Evolutionary conservation across 2,888 invertebrate genomes (phyloP), one percentile per base, ranked within the genome.

Genomic region (Xanthostigma xanthostigma): DNA sequence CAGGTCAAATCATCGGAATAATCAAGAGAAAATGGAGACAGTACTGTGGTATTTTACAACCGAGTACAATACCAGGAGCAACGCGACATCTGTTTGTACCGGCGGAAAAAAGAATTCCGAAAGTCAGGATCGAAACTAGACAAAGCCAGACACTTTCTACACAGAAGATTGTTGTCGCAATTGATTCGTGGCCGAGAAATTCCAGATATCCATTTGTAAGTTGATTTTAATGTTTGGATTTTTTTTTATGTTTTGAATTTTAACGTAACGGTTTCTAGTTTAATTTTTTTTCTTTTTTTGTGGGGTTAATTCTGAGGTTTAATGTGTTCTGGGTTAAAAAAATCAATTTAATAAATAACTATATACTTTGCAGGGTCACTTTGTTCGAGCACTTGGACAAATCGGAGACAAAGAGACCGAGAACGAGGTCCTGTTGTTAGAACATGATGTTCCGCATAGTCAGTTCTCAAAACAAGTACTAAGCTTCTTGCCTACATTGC

Each of bases 391-490:
- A 0, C 72, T 98, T 8, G 98, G 98, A 12, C 79, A 80, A 45
- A 82, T 95, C 51, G 97, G 98, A 27, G 89, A 95, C 61, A 91
- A 91, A 62, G 81, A 84, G 11, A 94, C 97, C 0, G 98, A 98
- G 69, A 98, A 97, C 63, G 95, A 96, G 67, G 96, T 93, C 9
- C 78, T 98, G 39, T 71, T 98, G 2, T 64, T 97, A 51, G 97
- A 98, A 61, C 95, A 98, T 63, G 97, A 97, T 66, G 87, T 98
- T 2, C 97, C 96, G 0, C 95, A 97, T 62, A 87, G 88, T 55
- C 80, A 88, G 55, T 98, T 98, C 69, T 93, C 95, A 1, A 90
- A 94, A 58, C 85, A 89, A 36, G 98, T 98, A 12, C 76, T 95
- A 1, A 82, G 81, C 49, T 97, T 91, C 62, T 72, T 98, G 41